Evolutionary conservation across 2,797 vertebrate species (phyloP), one percentile per base, ranked within the genome.

Genomic region (Gorsachius magnificus): DNA sequence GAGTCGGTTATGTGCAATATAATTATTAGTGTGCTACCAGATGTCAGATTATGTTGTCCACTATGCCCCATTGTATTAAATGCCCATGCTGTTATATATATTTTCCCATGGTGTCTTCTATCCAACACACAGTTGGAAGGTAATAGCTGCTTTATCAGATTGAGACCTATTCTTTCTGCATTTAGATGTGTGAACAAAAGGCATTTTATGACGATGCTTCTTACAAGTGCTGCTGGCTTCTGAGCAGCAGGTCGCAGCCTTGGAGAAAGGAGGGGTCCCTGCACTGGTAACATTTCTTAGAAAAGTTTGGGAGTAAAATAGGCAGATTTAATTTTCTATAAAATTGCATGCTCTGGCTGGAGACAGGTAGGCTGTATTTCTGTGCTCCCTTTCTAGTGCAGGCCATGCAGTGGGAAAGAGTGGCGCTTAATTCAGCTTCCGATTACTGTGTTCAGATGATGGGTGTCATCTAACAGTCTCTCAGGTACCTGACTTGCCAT

Each of bases 71-170:
- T 19, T 4, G 33, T 12, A 35, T 16, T 53, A 43, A 53, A 65
- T 21, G 36, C 16, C 53, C 13, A 2, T 4, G 18, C 17, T 76
- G 36, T 0, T 22, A 26, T 2, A 3, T 2, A 0, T 13, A 22
- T 58, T 58, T 46, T 70, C 14, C 19, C 11, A 0, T 20, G 7
- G 45, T 68, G 18, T 38, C 13, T 64, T 17, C 36, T 41, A 16
- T 3, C 35, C 58, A 29, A 4, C 13, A 4, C 5, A 0, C 4
- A 13, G 56, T 1, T 45, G 45, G 64, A 53, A 70, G 46, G 64
- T 8, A 19, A 24, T 11, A 38, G 28, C 11, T 80, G 9, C 64
- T 50, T 21, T 6, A 3, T 9, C 29, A 18, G n/a, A 24, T 3
- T 8, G 35, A 38, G 43, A 16, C 16, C 45, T 21, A 1, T 13